These are phyloP conservation scores for Okamejei kenojei DNA, from an alignment of 2,797 vertebrate genomes.

Conservation along the genomic window DNA sequence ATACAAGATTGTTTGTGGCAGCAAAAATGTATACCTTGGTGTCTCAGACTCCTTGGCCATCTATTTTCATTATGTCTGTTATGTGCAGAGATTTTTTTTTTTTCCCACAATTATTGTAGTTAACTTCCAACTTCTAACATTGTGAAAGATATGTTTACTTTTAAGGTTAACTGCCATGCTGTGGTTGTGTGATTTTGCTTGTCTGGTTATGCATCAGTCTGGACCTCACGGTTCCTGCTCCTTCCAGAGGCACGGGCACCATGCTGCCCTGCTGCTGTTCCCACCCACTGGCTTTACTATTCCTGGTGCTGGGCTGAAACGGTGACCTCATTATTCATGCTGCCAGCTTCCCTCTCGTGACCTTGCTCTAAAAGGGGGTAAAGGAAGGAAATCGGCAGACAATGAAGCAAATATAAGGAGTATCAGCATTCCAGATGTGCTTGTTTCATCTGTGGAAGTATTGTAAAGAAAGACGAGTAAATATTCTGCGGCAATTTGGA, in stretches of 20 bases:
- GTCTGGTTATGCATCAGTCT: background rate
- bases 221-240: background rate
- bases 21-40: background rate
- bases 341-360: background rate
- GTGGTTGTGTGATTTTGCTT: background rate
- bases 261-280: background rate
- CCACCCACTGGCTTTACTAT: constrained; percentile 1
- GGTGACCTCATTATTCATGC: background rate
- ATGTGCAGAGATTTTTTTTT: background rate
- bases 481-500: background rate
- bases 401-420: background rate
- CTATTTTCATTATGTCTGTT: background rate
- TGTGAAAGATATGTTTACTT: background rate
- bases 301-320: background rate
- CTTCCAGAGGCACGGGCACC: background rate
- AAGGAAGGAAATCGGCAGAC: background rate
- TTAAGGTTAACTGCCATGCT: background rate
- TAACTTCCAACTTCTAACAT: background rate
- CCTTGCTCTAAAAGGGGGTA: background rate
- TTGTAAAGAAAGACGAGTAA: background rate
- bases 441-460: background rate
- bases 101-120: background rate
- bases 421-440: background rate
- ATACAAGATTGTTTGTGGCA: background rate
- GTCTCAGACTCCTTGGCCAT: background rate